Percentiles rank a stretch among this genome's conserved stretches.
phyloP scores from a whole-genome alignment of 2,113 vertebrate genomes.

The Epinephelus cyanopodus region DNA sequence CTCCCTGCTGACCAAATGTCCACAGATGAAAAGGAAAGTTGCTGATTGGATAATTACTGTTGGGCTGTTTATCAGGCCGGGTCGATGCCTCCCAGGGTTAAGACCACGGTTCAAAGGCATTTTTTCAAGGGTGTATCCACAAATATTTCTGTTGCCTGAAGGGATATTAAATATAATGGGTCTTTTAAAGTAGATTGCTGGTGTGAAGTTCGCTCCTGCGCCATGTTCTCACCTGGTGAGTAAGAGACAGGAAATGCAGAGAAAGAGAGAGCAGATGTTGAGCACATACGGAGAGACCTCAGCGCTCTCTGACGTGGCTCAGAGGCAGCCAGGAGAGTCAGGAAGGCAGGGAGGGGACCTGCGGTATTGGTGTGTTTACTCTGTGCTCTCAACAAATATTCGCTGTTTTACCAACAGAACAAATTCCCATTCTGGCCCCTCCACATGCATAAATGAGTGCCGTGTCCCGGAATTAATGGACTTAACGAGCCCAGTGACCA shows the following conservation, averaged over 20 bases:
- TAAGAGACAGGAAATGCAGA: conserved; percentile 14
- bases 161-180: conserved; percentile 35
- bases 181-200: conserved; percentile 14
- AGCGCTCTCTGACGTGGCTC: conserved; percentile 24
- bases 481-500: conserved; percentile 84
- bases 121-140: conserved; percentile 26
- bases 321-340: conserved; percentile 58
- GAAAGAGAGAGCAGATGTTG: conserved; percentile 18
- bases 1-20: conserved; percentile 55
- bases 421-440: conserved; percentile 85
- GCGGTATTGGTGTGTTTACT: conserved; percentile 78
- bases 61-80: conserved; percentile 55
- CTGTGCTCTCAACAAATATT: conserved; percentile 84
- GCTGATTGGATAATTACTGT: conserved; percentile 62
- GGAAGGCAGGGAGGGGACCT: conserved; percentile 68
- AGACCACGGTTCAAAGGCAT: conserved; percentile 50
- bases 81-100: conserved; percentile 18
- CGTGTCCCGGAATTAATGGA: conserved; percentile 86
- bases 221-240: conserved; percentile 9
- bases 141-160: conserved; percentile 38
- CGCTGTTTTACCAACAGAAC: conserved; percentile 86
- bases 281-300: conserved; percentile 24
- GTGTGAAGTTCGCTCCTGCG: background rate
- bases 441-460: conserved; percentile 83
- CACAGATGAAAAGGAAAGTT: conserved; percentile 60